Evolutionary conservation across 2,797 vertebrate genomes (phyloP), one percentile per base, ranked within the genome.

Genomic region (Galago senegalensis): DNA sequence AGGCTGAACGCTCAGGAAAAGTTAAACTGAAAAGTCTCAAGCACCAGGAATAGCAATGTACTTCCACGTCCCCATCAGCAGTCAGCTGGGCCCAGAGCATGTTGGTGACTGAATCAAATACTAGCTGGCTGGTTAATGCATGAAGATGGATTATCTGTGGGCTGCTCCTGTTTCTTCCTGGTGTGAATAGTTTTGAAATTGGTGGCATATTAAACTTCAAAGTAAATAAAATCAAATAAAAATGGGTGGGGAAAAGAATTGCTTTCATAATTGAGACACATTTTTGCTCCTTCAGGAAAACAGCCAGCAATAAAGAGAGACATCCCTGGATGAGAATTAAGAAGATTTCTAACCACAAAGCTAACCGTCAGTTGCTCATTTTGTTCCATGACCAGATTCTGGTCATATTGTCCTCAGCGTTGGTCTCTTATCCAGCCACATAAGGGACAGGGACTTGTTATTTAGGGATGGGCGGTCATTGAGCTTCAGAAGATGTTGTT

Each of bases 401-500:
- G 34, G 21, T 25, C n/a, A 11, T 73, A 37, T 43, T 21, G 13
- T 46, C 25, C 72, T 73, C 20, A 34, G 70, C 49, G 63, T 86
- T 34, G 69, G 53, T 77, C 76, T 61, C 73, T 75, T 25, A 56
- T 49, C 37, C 20, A 65, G 37, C 27, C 82, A 29, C 25, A 34
- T 3, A 46, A 67, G 34, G 56, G 23, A 85, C 40, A 46, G 13
- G 43, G 18, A 11, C 37, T 94, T 80, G 7, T 31, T 49, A 53
- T 23, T 88, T 58, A 27, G 12, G 92, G 69, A 76, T 80, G 61
- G 61, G 88, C 27, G 79, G 53, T 88, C 27, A 34, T 49, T 61
- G 82, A 56, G 43, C 61, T 95, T 95, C 79, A 83, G 72, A 93
- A 79, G 90, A 79, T 79, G 70, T 69, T 23, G 25, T 70, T 90